Evolutionary conservation across 2,888 invertebrate species (phyloP).

Genomic region (Lamproptera curius): DNA sequence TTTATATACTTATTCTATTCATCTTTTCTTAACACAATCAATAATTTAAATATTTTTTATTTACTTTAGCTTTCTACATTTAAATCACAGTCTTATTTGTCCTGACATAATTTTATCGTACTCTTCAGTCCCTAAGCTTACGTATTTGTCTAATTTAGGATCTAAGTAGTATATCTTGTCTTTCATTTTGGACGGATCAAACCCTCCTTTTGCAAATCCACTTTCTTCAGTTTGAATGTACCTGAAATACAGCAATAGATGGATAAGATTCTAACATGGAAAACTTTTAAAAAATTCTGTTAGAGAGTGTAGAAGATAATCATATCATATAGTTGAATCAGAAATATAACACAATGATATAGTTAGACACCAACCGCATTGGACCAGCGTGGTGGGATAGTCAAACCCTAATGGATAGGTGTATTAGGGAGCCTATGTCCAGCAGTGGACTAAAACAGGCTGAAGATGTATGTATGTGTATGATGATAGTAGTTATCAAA

Average conservation of each 20-base stretch:
- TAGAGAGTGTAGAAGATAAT: too few relatives aligned
- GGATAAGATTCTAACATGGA: too few relatives aligned
- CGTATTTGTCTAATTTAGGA: constrained; percentile 82
- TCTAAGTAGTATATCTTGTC: constrained; percentile 91
- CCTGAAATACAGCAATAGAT: constrained; percentile 76
- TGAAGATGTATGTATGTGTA: too few relatives aligned
- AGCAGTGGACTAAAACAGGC: too few relatives aligned
- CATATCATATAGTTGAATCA: too few relatives aligned
- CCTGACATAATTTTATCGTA: constrained; percentile 88
- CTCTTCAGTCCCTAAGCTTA: constrained; percentile 82
- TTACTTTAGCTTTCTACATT: constrained; percentile 14
- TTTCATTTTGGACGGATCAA: constrained; percentile 82
- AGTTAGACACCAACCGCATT: too few relatives aligned
- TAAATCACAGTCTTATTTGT: constrained; percentile 84
- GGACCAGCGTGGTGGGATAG: too few relatives aligned
- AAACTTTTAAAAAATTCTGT: too few relatives aligned
- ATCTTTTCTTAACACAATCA: background rate
- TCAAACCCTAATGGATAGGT: too few relatives aligned
- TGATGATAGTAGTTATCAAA: too few relatives aligned
- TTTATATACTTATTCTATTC: background rate
- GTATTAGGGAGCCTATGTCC: too few relatives aligned
- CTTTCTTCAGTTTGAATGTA: constrained; percentile 97
- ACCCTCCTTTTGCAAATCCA: constrained; percentile 93
- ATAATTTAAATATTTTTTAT: constrained; percentile 11
- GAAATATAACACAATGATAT: too few relatives aligned